Evolutionary conservation across 2,113 vertebrate genomes (phyloP), one percentile per base, ranked within the genome.

Genomic region (Smithornis capensis): DNA sequence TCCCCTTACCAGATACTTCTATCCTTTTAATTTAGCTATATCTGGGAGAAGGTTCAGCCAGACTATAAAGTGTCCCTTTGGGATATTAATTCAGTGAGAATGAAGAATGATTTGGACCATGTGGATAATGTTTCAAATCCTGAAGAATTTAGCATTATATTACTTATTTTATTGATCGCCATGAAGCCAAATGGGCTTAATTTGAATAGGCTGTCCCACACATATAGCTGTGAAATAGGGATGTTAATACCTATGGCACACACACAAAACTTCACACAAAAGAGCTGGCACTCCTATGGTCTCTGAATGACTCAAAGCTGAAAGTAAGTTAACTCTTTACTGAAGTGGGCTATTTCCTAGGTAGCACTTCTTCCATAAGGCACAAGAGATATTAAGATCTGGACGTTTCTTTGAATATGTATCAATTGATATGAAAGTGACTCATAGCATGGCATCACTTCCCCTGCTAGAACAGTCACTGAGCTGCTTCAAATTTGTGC

Each of bases 241-340:
- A 70, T 65, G 23, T 23, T 14, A 69, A 76, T 35, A 50, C 8
- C 38, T 77, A 10, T 2, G n/a, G 44, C 23, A 47, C 4, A 57
- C 24, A 53, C 52, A 74, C 1, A 60, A 33, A 92, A 33, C 17
- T 28, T n/a, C 65, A 67, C 47, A 8, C 19, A 33, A 12, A 63
- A 55, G 21, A 67, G 45, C 53, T 38, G 52, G 53, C 24, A 7
- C 37, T 87, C 49, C 47, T 55, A 4, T 19, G 33, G 24, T 59
- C 73, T 44, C 52, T 45, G 42, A 68, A 16, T 1, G 3, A 67
- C 42, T 76, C 37, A 42, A 71, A 79, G 17, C 12, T 50, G 27
- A 78, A 71, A 0, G 0, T 2, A 75, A 84, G 62, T 35, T 31
- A 87, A 9, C 21, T 52, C 12, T 31, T 42, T 5, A 65, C 2